A percentile compares a stretch with the other conserved stretches of the same genome.
phyloP scores from a whole-genome alignment of 2,888 invertebrate species.

The Lacanobia wlatinum region DNA sequence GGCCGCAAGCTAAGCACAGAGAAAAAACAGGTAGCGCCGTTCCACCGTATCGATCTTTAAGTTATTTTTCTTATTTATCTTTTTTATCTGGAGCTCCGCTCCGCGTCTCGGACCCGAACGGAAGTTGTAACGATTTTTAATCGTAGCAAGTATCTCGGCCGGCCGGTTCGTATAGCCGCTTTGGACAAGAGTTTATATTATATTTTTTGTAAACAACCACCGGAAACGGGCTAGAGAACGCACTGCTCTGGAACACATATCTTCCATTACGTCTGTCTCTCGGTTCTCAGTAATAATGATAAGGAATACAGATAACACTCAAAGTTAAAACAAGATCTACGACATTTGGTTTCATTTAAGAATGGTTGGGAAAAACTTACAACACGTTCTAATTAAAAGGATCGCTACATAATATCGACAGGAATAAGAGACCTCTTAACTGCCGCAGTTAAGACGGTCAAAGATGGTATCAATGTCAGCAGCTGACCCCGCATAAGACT shows the following conservation, averaged over 20 bases:
- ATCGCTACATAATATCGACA: slow-evolving; percentile 19
- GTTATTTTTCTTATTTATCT: slow-evolving; percentile 89
- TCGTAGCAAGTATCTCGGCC: slow-evolving; percentile 88
- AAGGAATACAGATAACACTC: slow-evolving; percentile 81
- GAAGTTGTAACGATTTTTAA: slow-evolving; percentile 91
- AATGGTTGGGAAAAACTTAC: slow-evolving; percentile 59
- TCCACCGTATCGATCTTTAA: slow-evolving; percentile 89
- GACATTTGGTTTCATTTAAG: slow-evolving; percentile 67
- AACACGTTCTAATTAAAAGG: slow-evolving; percentile 46
- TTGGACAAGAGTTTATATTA: slow-evolving; percentile 85
- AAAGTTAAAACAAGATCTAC: slow-evolving; percentile 74
- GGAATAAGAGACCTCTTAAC: slow-evolving; percentile 16
- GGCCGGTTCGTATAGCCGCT: slow-evolving; percentile 83
- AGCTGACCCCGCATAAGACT: slow-evolving; percentile 75
- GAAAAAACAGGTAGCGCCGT: slow-evolving; percentile 90
- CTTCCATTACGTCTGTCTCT: slow-evolving; percentile 87
- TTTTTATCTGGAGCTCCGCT: slow-evolving; percentile 87
- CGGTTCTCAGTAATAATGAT: slow-evolving; percentile 84
- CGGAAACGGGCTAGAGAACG: slow-evolving; percentile 87
- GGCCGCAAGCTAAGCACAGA: slow-evolving; percentile 80
- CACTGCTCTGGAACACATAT: slow-evolving; percentile 87
- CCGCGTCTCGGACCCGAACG: slow-evolving; percentile 86
- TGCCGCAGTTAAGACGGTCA: slow-evolving; percentile 52
- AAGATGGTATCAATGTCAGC: slow-evolving; percentile 77
- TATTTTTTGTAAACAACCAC: slow-evolving; percentile 89